Base-by-base conservation (phyloP, 2,888 invertebrate genomes). In the Eupithecia pulchellata region DNA sequence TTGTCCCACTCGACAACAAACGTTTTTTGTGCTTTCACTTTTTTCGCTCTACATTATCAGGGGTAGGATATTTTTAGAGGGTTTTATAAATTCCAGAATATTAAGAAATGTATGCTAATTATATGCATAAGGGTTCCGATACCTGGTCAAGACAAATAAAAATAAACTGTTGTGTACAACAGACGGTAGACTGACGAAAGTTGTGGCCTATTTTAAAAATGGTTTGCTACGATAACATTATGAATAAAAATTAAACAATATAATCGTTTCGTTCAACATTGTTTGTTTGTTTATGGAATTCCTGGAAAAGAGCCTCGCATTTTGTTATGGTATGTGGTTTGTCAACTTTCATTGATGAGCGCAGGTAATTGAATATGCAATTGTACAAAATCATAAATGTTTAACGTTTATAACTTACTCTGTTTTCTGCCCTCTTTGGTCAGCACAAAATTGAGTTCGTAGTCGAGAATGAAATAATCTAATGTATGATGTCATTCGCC, bases 71-170 rank as follows among this genome's bases (percentile, higher is more conserved):
- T 73, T 34, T n/a, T 57, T 17, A 52, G 63, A 57, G 72, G 57
- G 64, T 68, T 58, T 57, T 60, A 39, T 30, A 13, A 66, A 77
- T 77, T 72, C 77, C 73, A 76, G 72, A 68, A 77, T 77, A 69
- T 65, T 77, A 75, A 68, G 69, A 64, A 39, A 47, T 55, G 27
- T 52, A 70, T 74, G 71, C 34, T 73, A 70, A 73, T 72, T n/a
- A 60, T 66, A 61, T 66, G 30, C 64, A 27, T n/a, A 25, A 58
- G n/a, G 47, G 32, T n/a, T 5, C 6, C 30, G n/a, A 30, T 55
- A 69, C 64, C 69, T 60, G 61, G 25, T 14, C 14, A 29, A 61
- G n/a, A 57, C 34, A 34, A 30, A 62, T 30, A 8, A 2, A 34
- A 55, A 20, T 64, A 58, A 39, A 66, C 13, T 30, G 8, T n/a